Percentiles rank a stretch among this genome's conserved stretches.
Evolutionary conservation across 1,140 invertebrate species (phyloP).

Genomic region (Drosophila watanabei): DNA sequence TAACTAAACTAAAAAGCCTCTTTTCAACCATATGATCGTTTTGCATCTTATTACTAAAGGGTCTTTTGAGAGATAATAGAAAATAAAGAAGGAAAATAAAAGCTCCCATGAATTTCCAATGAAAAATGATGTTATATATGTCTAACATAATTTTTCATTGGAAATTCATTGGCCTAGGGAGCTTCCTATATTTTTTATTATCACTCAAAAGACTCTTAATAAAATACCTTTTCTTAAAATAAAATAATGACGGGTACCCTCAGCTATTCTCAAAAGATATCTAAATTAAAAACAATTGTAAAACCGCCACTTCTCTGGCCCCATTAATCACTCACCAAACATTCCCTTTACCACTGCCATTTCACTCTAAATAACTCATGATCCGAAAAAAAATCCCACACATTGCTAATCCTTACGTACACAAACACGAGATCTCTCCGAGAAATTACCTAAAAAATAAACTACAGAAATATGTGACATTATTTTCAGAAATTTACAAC

Average conservation of each 20-base stretch:
- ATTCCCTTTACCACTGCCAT: background rate
- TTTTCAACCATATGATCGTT: too few relatives aligned
- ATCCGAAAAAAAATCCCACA: slow-evolving; percentile 67
- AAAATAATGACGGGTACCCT: background rate
- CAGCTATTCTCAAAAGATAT: background rate
- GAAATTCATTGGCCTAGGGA: too few relatives aligned
- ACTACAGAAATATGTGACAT: slow-evolving; percentile 66
- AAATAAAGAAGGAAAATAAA: too few relatives aligned
- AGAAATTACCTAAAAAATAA: slow-evolving; percentile 24
- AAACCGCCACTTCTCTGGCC: slow-evolving; percentile 51
- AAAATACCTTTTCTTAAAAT: background rate
- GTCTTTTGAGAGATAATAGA: too few relatives aligned
- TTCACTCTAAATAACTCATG: slow-evolving; percentile 43
- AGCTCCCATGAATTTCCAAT: background rate
- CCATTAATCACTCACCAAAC: slow-evolving; percentile 62
- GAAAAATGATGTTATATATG: background rate
- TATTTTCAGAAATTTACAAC: slow-evolving; percentile 77
- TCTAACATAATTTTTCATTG: too few relatives aligned
- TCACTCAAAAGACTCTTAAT: too few relatives aligned
- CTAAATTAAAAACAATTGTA: background rate
- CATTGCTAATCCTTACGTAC: slow-evolving; percentile 70
- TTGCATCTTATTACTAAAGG: too few relatives aligned
- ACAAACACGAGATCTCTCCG: slow-evolving; percentile 41
- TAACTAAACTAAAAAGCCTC: too few relatives aligned
- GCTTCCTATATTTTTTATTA: too few relatives aligned